Evolutionary conservation across 1,140 invertebrate species (phyloP).

Genomic region (Drosophila ogumai): DNA sequence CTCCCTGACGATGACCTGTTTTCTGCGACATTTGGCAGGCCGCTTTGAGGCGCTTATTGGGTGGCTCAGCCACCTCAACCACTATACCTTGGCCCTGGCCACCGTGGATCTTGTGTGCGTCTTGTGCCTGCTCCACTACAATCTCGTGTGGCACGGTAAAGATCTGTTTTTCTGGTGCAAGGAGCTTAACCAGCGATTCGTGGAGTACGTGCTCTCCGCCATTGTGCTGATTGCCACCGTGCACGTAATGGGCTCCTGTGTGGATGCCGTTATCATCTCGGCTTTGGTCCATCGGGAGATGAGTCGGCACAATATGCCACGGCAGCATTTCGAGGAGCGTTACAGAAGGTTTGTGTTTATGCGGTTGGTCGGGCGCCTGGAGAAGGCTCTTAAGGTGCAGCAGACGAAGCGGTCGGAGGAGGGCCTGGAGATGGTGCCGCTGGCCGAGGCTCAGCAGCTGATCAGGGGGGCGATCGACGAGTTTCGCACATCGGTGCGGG

Average conservation of each 20-base stretch:
- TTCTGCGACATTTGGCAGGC: constrained; percentile 14
- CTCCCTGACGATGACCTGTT: constrained; percentile 22
- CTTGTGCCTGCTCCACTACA: constrained; percentile 44
- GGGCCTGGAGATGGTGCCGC: neutral
- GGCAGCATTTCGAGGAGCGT: constrained; percentile 42
- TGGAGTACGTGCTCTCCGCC: constrained; percentile 39
- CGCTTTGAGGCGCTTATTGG: neutral
- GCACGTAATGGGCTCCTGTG: constrained; percentile 41
- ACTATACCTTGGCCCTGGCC: constrained; percentile 32
- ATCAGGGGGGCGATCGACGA: constrained; percentile 56
- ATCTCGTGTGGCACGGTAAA: constrained; percentile 30
- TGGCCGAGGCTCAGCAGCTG: constrained; percentile 32
- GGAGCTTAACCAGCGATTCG: constrained; percentile 15
- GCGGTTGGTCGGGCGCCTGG: constrained; percentile 60
- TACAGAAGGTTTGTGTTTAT: constrained; percentile 64
- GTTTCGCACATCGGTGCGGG: constrained; percentile 51
- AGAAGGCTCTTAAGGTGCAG: constrained; percentile 48
- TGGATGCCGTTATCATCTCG: constrained; percentile 39
- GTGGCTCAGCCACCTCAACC: constrained; percentile 30
- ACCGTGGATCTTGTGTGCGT: constrained; percentile 43
- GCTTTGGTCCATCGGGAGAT: constrained; percentile 35
- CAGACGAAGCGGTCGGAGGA: constrained; percentile 21
- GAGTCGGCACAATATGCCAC: constrained; percentile 32
- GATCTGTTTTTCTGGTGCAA: constrained; percentile 59
- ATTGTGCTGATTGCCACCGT: constrained; percentile 33